Evolutionary conservation across 2,888 invertebrate genomes (phyloP).

Genomic region (Unio delphinus): DNA sequence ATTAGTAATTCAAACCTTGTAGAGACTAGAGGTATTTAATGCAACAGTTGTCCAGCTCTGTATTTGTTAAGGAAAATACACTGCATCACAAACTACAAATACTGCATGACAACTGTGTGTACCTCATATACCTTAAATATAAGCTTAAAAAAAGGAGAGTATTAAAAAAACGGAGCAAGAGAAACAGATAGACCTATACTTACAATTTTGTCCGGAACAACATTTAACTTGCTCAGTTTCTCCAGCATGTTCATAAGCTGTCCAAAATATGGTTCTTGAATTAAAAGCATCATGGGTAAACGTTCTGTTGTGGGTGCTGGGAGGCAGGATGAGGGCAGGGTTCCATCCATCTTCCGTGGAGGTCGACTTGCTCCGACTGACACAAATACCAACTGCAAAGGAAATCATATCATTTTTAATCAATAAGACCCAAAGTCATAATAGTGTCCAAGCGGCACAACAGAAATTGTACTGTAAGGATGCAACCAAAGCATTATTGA

Average conservation of each 20-base stretch:
- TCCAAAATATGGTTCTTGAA: conserved; percentile 90
- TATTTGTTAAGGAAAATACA: not conserved
- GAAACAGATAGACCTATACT: conserved; percentile 2
- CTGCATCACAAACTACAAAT: not conserved
- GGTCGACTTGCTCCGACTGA: conserved; percentile 85
- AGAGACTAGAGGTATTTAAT: too few species aligned
- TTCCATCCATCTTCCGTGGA: conserved; percentile 78
- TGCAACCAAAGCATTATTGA: too few species aligned
- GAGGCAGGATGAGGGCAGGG: conserved; percentile 88
- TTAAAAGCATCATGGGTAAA: conserved; percentile 86
- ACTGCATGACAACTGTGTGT: not conserved
- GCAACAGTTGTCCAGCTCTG: too few species aligned
- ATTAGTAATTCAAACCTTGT: too few species aligned
- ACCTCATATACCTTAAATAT: too few species aligned
- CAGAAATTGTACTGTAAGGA: too few species aligned
- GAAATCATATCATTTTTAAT: too few species aligned
- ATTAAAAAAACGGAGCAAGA: too few species aligned
- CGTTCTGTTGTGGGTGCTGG: conserved; percentile 86
- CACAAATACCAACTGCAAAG: conserved; percentile 85
- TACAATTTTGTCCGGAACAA: conserved; percentile 73
- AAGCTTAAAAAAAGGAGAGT: too few species aligned
- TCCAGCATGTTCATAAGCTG: conserved; percentile 92
- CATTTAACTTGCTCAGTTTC: conserved; percentile 89
- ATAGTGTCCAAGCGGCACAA: too few species aligned
- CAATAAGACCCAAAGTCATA: too few species aligned